These are phyloP conservation scores for Parus major DNA, from an alignment of 2,113 vertebrate genomes.

Conservation along the genomic window DNA sequence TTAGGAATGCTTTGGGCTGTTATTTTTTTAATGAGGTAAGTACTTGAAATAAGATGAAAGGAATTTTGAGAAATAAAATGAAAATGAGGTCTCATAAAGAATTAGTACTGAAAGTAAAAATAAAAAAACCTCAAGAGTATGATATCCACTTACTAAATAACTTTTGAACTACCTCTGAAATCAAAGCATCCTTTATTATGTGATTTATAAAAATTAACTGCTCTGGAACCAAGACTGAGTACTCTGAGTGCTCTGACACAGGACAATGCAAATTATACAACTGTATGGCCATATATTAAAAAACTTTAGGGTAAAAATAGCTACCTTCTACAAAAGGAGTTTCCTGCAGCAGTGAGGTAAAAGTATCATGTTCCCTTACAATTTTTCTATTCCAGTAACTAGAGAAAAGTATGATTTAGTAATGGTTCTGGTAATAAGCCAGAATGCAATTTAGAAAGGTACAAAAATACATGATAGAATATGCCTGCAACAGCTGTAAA, in stretches of 20 bases:
- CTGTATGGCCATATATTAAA: neutral
- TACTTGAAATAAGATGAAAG: neutral
- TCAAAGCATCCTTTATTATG: neutral
- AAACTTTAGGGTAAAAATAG: neutral
- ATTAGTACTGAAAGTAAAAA: neutral
- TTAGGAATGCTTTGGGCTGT: neutral
- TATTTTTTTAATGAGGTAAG: neutral
- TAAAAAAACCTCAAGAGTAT: neutral
- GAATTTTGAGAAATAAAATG: neutral
- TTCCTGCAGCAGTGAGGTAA: neutral
- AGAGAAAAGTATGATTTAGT: neutral
- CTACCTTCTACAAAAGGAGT: neutral
- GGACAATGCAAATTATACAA: neutral
- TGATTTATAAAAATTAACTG: neutral
- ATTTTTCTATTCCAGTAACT: neutral
- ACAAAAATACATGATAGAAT: neutral
- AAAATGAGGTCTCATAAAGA: neutral
- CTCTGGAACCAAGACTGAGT: neutral
- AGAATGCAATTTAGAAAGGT: slow-evolving; percentile 26
- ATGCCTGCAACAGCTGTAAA: neutral
- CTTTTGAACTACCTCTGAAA: neutral
- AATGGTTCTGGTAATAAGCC: slow-evolving; percentile 1
- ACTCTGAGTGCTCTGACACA: neutral
- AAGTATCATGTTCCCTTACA: neutral
- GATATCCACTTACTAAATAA: neutral